Evolutionary conservation across 2,113 vertebrate genomes (phyloP).

Genomic region (Forbesichthys papilliferus): DNA sequence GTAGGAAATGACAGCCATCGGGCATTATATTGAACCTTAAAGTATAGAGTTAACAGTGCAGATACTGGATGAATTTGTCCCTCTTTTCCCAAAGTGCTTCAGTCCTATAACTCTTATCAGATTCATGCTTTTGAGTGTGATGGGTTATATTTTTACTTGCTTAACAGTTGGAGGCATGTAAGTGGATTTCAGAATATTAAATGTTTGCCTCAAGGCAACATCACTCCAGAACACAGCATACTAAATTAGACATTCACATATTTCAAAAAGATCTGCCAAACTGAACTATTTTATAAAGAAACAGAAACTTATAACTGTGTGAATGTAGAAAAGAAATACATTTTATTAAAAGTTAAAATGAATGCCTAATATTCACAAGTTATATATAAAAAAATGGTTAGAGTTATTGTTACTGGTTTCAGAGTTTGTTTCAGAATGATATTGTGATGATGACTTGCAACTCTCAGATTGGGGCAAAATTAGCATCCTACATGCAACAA

Average conservation of each 20-base stretch:
- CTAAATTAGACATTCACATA: conserved; percentile 18
- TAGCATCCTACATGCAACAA: too few relatives aligned
- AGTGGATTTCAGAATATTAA: conserved; percentile 29
- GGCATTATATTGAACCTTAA: too few relatives aligned
- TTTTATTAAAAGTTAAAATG: not conserved
- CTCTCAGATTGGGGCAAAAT: too few relatives aligned
- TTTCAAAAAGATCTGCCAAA: conserved; percentile 11
- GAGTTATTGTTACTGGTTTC: too few relatives aligned
- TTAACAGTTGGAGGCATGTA: conserved; percentile 6
- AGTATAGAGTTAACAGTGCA: not conserved
- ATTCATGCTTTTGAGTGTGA: conserved; percentile 3
- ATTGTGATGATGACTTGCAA: too few relatives aligned
- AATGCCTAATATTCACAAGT: too few relatives aligned
- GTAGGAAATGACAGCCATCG: too few relatives aligned
- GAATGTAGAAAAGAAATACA: conserved; percentile 17
- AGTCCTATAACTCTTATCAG: not conserved
- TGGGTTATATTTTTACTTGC: not conserved
- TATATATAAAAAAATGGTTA: too few relatives aligned
- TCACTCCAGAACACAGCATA: conserved; percentile 16
- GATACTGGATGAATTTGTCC: not conserved
- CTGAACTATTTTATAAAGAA: conserved; percentile 15
- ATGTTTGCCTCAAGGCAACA: conserved; percentile 23
- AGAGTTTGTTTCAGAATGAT: too few relatives aligned
- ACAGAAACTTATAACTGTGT: conserved; percentile 23
- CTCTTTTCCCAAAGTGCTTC: not conserved